Base-by-base conservation (phyloP, 2,113 vertebrate species). In the Illadopsis cleaveri region DNA sequence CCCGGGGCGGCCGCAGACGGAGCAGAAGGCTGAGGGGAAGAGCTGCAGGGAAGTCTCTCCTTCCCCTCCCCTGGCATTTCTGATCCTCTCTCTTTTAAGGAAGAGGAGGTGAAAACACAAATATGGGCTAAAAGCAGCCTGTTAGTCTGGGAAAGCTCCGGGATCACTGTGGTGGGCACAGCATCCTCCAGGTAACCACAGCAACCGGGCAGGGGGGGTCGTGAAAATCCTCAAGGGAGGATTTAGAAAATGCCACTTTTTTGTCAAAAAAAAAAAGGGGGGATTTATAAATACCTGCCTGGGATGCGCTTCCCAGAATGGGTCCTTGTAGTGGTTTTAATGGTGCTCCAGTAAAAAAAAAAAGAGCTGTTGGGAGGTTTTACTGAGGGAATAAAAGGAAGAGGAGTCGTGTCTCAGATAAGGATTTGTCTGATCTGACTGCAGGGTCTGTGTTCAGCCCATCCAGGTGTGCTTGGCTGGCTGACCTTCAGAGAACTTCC, bases 31-130 rank as follows among this genome's bases (percentile, higher is more conserved):
- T 60, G 42, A 90, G 84, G 92, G 71, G 51, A 65, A 72, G 37
- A 95, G 25, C 65, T 88, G 80, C 58, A 31, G 38, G 78, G 73
- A 82, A 93, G 82, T 56, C 82, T 93, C 80, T 90, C 81, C 0
- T 90, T 66, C 38, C 77, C 77, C 77, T 65, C 60, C 58, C 68
- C 24, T 54, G 53, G 31, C 51, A 5, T 60, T 86, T 53, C 24
- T 50, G 58, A 62, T 33, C 35, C 48, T 82, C 70, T 86, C 1
- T 51, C 80, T 64, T 45, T 31, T 38, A 47, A 84, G 82, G 94
- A 86, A 82, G 92, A 88, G 96, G 95, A 96, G 89, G 88, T 93
- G 90, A 91, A 92, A 94, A 86, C 5, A 93, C 54, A 95, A 93
- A 73, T 93, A 61, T 2, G 78, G 84, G 51, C 82, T 84, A 57